A percentile compares a stretch with the other conserved stretches of the same genome.
phyloP scores from a whole-genome alignment of 2,888 invertebrate genomes.

The Abscondita cerata region DNA sequence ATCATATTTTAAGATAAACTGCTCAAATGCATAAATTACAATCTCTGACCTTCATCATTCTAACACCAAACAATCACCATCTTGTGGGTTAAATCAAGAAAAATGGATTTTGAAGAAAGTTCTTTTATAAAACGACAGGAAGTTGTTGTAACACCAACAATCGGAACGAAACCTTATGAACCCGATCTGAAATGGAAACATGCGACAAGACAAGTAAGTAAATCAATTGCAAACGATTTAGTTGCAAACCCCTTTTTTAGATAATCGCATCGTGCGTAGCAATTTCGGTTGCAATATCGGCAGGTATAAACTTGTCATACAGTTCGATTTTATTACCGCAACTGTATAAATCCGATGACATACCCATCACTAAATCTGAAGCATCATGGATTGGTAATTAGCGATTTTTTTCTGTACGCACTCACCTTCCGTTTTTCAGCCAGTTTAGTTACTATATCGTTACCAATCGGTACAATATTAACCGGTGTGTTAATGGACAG shows the following conservation, averaged over 20 bases:
- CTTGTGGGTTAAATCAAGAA: not conserved
- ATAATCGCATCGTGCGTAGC: constrained; percentile 59
- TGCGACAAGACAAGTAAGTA: not conserved
- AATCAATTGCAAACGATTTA: not conserved
- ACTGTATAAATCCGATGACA: constrained; percentile 53
- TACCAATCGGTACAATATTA: constrained; percentile 62
- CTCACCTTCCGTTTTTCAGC: constrained; percentile 54
- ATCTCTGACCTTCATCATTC: too few relatives aligned
- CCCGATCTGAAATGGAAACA: not conserved
- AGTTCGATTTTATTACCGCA: constrained; percentile 64
- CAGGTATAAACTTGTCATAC: constrained; percentile 66
- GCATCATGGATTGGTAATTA: constrained; percentile 65
- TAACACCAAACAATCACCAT: too few relatives aligned
- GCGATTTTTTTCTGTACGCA: not conserved
- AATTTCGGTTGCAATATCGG: constrained; percentile 62
- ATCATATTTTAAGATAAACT: too few relatives aligned
- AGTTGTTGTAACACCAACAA: too few relatives aligned
- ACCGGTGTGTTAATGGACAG: constrained; percentile 65
- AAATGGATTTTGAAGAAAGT: too few relatives aligned
- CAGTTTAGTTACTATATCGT: constrained; percentile 63
- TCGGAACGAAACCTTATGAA: too few relatives aligned
- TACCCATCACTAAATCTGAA: constrained; percentile 58
- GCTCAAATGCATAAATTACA: too few relatives aligned
- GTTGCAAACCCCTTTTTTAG: constrained; percentile 47
- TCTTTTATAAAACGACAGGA: too few relatives aligned